Evolutionary conservation across 2,888 invertebrate genomes (phyloP), one percentile per base, ranked within the genome.

Genomic region (Netelia inedita): DNA sequence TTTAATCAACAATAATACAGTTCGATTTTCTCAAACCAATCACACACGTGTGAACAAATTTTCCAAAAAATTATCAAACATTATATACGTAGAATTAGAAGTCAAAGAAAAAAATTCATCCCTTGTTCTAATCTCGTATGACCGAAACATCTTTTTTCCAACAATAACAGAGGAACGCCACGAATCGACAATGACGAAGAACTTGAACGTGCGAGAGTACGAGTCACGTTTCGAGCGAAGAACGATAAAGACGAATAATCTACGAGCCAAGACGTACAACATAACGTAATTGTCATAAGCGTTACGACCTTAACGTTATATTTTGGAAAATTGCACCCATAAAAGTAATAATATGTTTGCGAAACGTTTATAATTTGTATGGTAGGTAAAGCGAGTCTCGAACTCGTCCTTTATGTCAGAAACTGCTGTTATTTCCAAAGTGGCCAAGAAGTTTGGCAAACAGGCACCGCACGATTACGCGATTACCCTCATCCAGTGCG

Each of bases 401-500:
- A 79, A 21, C 68, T 68, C 35, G 68, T 57, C 61, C 73, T 79
- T 43, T 55, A 73, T 75, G 46, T 53, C 59, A 28, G 35, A 53
- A 78, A 78, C 50, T 76, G 57, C 46, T 55, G 41, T 43, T 66
- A 82, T 61, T 82, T 68, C 35, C 72, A 59, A 53, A 78, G 65
- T 71, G 66, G 66, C 66, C 16, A 43, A 41, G 50, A 74, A 83
- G 53, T 74, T 79, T 73, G 16, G 57, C 57, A 63, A 21, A 46
- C 46, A 1, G 14, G 2, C 10, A 14, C 35, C 66, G 61, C 78
- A 55, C 79, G 55, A 74, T 79, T 69, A 68, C 43, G 59, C 43
- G 73, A 79, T 83, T 83, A 83, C 63, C 35, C 53, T 53, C 55
- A 46, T 63, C 69, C 79, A 55, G 79, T 79, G 83, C 68, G 73